phyloP scores from a whole-genome alignment of 37 sponge, comb jelly and placozoan genomes.

The Theonella swinhoei region DNA sequence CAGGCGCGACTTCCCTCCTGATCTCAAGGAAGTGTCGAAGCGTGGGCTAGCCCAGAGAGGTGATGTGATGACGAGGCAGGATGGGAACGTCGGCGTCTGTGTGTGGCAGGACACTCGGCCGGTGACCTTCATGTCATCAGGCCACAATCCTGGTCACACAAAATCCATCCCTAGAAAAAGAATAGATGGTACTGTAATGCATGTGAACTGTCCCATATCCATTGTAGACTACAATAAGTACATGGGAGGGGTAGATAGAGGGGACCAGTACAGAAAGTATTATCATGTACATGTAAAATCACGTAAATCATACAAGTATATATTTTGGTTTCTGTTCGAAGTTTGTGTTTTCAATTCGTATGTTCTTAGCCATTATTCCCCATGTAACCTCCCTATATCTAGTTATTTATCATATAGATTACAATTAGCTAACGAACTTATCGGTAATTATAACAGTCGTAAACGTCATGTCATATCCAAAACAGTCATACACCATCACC shows the following conservation, averaged over 20 bases:
- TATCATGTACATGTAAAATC: conserved; percentile 16
- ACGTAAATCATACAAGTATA: conserved; percentile 8
- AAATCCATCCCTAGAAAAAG: background rate
- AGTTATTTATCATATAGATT: too few species aligned
- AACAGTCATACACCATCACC: too few species aligned
- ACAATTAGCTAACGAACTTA: too few species aligned
- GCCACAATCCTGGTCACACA: background rate
- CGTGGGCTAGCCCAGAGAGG: conserved; percentile 1
- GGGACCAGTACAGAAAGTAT: conserved; percentile 11
- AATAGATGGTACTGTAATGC: background rate
- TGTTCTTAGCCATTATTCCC: too few species aligned
- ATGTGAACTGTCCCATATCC: background rate
- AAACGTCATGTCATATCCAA: too few species aligned
- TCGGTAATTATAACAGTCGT: too few species aligned
- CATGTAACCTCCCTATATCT: too few species aligned
- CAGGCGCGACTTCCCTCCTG: background rate
- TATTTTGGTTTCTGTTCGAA: too few species aligned
- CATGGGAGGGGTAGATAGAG: conserved; percentile 10
- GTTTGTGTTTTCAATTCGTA: too few species aligned
- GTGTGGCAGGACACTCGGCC: conserved; percentile 19
- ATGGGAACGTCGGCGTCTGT: background rate
- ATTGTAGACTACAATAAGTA: conserved; percentile 14
- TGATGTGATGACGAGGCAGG: background rate
- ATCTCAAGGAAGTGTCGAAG: background rate
- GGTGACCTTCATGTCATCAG: background rate